Conservation (phyloP, 2,113 vertebrate genomes). For the Odontesthes bonariensis region DNA sequence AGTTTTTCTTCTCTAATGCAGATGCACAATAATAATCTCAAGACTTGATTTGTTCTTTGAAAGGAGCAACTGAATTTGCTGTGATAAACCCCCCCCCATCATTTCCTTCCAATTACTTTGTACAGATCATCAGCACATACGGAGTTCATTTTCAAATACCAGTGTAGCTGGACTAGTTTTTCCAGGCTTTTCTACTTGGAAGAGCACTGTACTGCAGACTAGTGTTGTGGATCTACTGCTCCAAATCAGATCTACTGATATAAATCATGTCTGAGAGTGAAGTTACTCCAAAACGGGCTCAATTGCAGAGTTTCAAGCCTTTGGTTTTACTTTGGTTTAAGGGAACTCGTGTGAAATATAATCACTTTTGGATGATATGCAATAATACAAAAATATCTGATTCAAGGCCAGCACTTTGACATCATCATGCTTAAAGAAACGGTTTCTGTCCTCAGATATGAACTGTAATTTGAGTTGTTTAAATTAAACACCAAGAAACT, state of each 20-base stretch:
- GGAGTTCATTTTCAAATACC: conserved; percentile 23
- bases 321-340: too few relatives aligned
- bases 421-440: neutral
- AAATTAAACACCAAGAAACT: too few relatives aligned
- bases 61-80: conserved; percentile 42
- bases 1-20: conserved; percentile 31
- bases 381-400: too few relatives aligned
- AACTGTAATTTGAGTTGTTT: too few relatives aligned
- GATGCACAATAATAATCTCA: conserved; percentile 42
- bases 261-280: too few relatives aligned
- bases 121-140: conserved; percentile 27
- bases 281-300: neutral
- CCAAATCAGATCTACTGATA: neutral
- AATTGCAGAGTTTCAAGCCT: too few relatives aligned
- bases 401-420: too few relatives aligned
- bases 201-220: conserved; percentile 1
- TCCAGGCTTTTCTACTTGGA: neutral
- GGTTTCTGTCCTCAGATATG: neutral
- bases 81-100: neutral
- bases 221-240: neutral
- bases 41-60: conserved; percentile 47
- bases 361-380: too few relatives aligned
- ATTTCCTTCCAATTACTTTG: conserved; percentile 24
- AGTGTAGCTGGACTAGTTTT: conserved; percentile 2
- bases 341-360: too few relatives aligned